Evolutionary conservation across 2,113 vertebrate genomes (phyloP).

Genomic region (human (Homo sapiens)): GRCh38 chr7:74195501-74196000

Average conservation of each 20-base stretch:
- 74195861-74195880: slow-evolving; percentile 54
- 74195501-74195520: slow-evolving; percentile 90
- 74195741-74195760: slow-evolving; percentile 86
- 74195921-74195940: not conserved
- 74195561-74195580: slow-evolving; percentile 39
- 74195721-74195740: slow-evolving; percentile 81
- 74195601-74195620: slow-evolving; percentile 66
- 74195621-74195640: slow-evolving; percentile 61
- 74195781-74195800: slow-evolving; percentile 44
- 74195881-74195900: not conserved
- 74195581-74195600: slow-evolving; percentile 69
- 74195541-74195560: slow-evolving; percentile 70
- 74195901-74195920: not conserved
- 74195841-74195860: slow-evolving; percentile 57
- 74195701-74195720: slow-evolving; percentile 72
- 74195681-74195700: slow-evolving; percentile 78
- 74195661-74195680: slow-evolving; percentile 74
- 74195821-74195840: slow-evolving; percentile 53
- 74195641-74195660: slow-evolving; percentile 79
- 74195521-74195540: slow-evolving; percentile 77
- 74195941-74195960: not conserved
- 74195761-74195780: slow-evolving; percentile 82
- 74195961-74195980: not conserved
- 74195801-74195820: slow-evolving; percentile 18
- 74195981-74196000: not conserved